Conservation (phyloP, 2,888 invertebrate genomes). For the Allolobophora icterica region DNA sequence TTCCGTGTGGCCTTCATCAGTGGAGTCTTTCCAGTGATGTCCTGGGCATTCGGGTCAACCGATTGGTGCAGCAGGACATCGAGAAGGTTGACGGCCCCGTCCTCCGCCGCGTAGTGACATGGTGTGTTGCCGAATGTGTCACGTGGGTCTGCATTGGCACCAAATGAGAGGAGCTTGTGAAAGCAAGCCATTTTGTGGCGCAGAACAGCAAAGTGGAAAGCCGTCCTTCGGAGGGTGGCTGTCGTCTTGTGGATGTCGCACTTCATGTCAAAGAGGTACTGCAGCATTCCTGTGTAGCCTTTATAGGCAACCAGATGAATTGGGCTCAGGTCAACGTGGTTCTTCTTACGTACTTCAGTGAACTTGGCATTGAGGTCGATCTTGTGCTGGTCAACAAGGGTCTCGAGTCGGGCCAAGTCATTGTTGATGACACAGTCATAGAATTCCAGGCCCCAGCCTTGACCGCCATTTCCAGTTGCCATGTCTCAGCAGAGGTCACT, state of each 20-base stretch:
- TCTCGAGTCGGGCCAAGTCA: slow-evolving; percentile 59
- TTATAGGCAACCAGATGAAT: slow-evolving; percentile 63
- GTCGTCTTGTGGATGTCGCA: slow-evolving; percentile 64
- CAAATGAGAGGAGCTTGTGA: slow-evolving; percentile 60
- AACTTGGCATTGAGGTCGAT: slow-evolving; percentile 64
- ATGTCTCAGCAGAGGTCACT: neutral
- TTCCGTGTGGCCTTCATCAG: slow-evolving; percentile 65
- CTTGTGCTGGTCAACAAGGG: slow-evolving; percentile 62
- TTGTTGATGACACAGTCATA: slow-evolving; percentile 65
- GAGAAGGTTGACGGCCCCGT: slow-evolving; percentile 62
- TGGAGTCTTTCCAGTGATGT: slow-evolving; percentile 64
- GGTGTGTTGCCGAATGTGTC: slow-evolving; percentile 65
- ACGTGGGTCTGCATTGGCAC: slow-evolving; percentile 62
- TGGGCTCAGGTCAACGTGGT: slow-evolving; percentile 63
- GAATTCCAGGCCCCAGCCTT: slow-evolving; percentile 59
- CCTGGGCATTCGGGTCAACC: slow-evolving; percentile 62
- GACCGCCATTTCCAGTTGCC: slow-evolving; percentile 38
- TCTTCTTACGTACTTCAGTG: slow-evolving; percentile 63
- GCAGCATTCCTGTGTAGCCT: slow-evolving; percentile 62
- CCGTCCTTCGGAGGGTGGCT: slow-evolving; percentile 61
- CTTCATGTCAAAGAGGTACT: slow-evolving; percentile 53
- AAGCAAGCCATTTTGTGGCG: slow-evolving; percentile 64
- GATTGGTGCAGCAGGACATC: slow-evolving; percentile 60
- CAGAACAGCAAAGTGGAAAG: slow-evolving; percentile 64
- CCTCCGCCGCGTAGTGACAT: slow-evolving; percentile 65